A percentile compares a stretch with the other conserved stretches of the same genome.
Evolutionary conservation across 2,113 vertebrate species (phyloP).

Genomic region (Polypterus bichir): DNA sequence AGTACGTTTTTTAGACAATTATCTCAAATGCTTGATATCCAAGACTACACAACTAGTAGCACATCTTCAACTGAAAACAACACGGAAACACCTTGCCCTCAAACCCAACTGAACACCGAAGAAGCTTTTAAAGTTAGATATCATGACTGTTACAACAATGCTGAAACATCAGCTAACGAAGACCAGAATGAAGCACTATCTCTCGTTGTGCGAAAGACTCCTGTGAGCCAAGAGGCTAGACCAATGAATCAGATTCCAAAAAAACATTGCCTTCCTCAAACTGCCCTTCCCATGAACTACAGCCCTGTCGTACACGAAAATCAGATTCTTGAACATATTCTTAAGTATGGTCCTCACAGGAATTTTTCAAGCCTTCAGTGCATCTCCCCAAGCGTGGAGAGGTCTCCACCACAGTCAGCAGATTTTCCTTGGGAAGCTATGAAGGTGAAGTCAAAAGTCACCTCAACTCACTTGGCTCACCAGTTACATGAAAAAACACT

Average conservation of each 20-base stretch:
- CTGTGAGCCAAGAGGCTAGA: slow-evolving; percentile 38
- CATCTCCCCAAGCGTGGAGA: slow-evolving; percentile 37
- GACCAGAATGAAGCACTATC: slow-evolving; percentile 46
- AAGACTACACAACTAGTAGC: slow-evolving; percentile 29
- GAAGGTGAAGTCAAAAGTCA: slow-evolving; percentile 47
- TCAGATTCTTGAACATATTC: slow-evolving; percentile 61
- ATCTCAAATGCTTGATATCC: slow-evolving; percentile 29
- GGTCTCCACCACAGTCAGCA: slow-evolving; percentile 39
- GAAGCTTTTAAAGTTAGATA: slow-evolving; percentile 33
- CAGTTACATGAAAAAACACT: slow-evolving; percentile 37
- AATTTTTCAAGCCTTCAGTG: slow-evolving; percentile 36
- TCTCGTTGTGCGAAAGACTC: slow-evolving; percentile 43
- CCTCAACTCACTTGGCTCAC: slow-evolving; percentile 46
- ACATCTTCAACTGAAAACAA: slow-evolving; percentile 27
- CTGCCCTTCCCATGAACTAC: slow-evolving; percentile 43
- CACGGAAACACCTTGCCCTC: slow-evolving; percentile 22
- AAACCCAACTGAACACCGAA: slow-evolving; percentile 31
- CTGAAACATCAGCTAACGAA: slow-evolving; percentile 37
- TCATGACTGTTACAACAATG: slow-evolving; percentile 39
- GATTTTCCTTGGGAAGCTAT: slow-evolving; percentile 54
- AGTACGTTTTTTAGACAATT: slow-evolving; percentile 28
- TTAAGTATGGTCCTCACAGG: slow-evolving; percentile 44
- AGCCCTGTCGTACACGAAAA: slow-evolving; percentile 48
- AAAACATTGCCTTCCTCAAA: slow-evolving; percentile 28
- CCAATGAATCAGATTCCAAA: slow-evolving; percentile 20